A percentile compares a stretch with the other conserved stretches of the same genome.
Conservation (phyloP, 2,113 vertebrate species). For the Sebastes fasciatus region DNA sequence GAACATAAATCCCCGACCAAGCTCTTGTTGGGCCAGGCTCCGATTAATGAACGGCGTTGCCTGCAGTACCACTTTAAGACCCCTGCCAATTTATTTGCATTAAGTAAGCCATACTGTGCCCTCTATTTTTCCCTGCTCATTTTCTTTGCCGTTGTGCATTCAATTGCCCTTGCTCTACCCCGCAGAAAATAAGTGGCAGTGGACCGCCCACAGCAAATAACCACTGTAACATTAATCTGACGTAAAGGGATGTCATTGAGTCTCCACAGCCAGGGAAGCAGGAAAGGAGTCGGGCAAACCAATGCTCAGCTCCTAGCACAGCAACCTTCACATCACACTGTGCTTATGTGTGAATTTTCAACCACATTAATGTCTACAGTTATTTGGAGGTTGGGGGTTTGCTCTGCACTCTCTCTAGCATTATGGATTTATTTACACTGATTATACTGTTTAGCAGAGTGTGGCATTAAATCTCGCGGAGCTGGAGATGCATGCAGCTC, state of each 20-base stretch:
- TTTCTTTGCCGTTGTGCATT: constrained; percentile 57
- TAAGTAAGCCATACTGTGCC: constrained; percentile 47
- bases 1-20: constrained; percentile 47
- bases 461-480: constrained; percentile 43
- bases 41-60: constrained; percentile 53
- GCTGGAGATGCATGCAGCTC: constrained; percentile 17
- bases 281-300: constrained; percentile 47
- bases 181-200: constrained; percentile 54
- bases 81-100: constrained; percentile 68
- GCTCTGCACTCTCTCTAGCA: constrained; percentile 4
- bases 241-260: constrained; percentile 61
- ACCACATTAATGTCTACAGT: constrained; percentile 14
- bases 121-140: constrained; percentile 53
- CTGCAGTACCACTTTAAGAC: constrained; percentile 53
- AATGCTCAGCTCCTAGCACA: constrained; percentile 27
- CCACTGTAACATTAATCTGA: constrained; percentile 64
- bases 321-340: constrained; percentile 39
- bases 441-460: constrained; percentile 63
- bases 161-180: constrained; percentile 56
- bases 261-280: constrained; percentile 39
- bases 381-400: constrained; percentile 18
- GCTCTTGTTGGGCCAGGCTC: constrained; percentile 29
- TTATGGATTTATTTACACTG: constrained; percentile 57
- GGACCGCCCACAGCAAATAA: constrained; percentile 63
- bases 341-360: constrained; percentile 7